Base-by-base conservation (phyloP, 2,888 invertebrate species). In the Lasioglossum leucozonium region DNA sequence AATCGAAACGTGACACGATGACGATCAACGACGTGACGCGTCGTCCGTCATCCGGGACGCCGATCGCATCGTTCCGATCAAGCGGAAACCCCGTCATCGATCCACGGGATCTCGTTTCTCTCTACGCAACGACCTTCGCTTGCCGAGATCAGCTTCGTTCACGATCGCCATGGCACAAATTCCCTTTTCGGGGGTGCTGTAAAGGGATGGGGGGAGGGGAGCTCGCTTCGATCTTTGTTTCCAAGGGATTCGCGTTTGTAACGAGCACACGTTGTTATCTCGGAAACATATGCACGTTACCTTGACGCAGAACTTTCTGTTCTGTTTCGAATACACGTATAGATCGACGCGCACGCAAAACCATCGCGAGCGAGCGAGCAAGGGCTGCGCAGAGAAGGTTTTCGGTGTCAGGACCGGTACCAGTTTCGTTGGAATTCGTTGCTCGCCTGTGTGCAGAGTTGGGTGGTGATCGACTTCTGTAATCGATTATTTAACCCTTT, bases 1-100 rank as follows among this genome's bases (percentile, higher is more conserved):
- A 90, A 89, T 87, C 85, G 86, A 79, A 84, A 76, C 88, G 84
- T 83, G 77, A 83, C 81, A 76, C 80, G 88, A 88, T 85, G 85
- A 87, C 90, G 88, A 91, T 93, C 89, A 90, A 34, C 87, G 90
- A 87, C 84, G 82, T 83, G 85, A 87, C 85, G 26, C 71, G 81
- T 65, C 67, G n/a, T n/a, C 34, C 40, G 37, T 26, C 30, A 11
- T n/a, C 58, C 16, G 16, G 26, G n/a, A n/a, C 62, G 16, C 30
- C 30, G 4, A 16, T 30, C 62, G 30, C 13, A 16, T 30, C 62
- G 30, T 30, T 16, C 26, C 26, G 62, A 62, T 42, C 71, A 26
- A 42, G 16, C 71, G 42, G 26, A 42, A 40, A 42, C n/a, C n/a
- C n/a, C n/a, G n/a, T n/a, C n/a, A n/a, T n/a, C n/a, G 62, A 62